Evolutionary conservation across 2,888 invertebrate species (phyloP), one percentile per base, ranked within the genome.

Genomic region (Trichopoda pennipes): DNA sequence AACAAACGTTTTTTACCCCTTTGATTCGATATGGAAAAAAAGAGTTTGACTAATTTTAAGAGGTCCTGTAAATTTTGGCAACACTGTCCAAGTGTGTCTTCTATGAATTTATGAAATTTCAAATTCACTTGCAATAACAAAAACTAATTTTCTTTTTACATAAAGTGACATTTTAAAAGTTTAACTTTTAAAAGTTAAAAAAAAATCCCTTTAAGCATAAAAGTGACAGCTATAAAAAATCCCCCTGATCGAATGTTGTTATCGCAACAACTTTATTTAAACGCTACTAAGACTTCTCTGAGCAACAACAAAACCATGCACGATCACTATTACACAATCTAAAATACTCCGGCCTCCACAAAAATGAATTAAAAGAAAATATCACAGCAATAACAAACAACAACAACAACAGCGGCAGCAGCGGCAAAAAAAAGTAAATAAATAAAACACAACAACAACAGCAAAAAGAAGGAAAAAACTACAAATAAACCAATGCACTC

Each of bases 401-500:
- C 47, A 58, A 56, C 49, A 58, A 70, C 8, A 32, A 8, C 32
- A 38, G 12, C 38, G 3, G 3, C 47, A 79, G 23, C 79, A 73
- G 28, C 73, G 66, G 19, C 49, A 42, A 51, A 21, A 58, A 21
- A 14, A 76, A 44, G n/a, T n/a, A n/a, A n/a, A n/a, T n/a, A 53
- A 74, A 47, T 56, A 47, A 73, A 47, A 58, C 10, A 42, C 17
- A 49, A 23, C 28, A 49, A 23, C 28, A 64, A 19, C 23, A 51
- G 12, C 35, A 66, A 49, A 51, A 32, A 19, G 61, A 74, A 63
- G 44, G 56, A 56, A 38, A 63, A 74, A 73, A 70, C 75, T 56
- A 68, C 82, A 82, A 82, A 82, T 82, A 82, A 82, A 82, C 82
- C 82, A 79, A 82, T 82, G 82, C 79, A 82, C 84, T 73, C 84